Percentiles rank a stretch among this genome's conserved stretches.
These are phyloP conservation scores for Hepsetus odoe DNA, from an alignment of 2,113 vertebrate genomes.

Conservation along the genomic window DNA sequence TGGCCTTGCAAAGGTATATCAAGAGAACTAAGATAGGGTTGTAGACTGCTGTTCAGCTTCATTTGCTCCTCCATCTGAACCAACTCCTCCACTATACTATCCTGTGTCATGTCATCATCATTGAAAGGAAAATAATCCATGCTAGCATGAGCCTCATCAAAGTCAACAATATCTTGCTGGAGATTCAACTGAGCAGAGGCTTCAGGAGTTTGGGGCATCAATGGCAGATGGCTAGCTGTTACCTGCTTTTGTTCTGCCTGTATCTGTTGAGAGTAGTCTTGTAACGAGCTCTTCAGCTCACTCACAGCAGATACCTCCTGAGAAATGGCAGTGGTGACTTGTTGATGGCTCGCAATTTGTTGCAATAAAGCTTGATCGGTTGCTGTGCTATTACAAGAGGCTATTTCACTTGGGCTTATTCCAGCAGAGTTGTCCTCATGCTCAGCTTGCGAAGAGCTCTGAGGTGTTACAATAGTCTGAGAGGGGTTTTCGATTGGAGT, in stretches of 20 bases:
- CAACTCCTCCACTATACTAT: slow-evolving; percentile 98
- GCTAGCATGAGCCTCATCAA: slow-evolving; percentile 84
- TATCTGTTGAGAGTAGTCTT: slow-evolving; percentile 77
- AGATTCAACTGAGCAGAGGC: slow-evolving; percentile 80
- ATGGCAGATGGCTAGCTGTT: slow-evolving; percentile 54
- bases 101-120: slow-evolving; percentile 96
- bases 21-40: slow-evolving; percentile 82
- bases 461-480: slow-evolving; percentile 65
- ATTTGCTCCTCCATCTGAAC: slow-evolving; percentile 99
- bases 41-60: slow-evolving; percentile 85
- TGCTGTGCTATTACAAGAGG: slow-evolving; percentile 69
- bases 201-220: slow-evolving; percentile 73
- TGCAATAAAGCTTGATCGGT: slow-evolving; percentile 82
- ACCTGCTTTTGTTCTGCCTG: slow-evolving; percentile 71
- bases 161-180: slow-evolving; percentile 89
- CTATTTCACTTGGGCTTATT: slow-evolving; percentile 74
- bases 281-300: slow-evolving; percentile 76
- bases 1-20: slow-evolving; percentile 86
- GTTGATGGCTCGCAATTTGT: slow-evolving; percentile 83
- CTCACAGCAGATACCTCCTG: slow-evolving; percentile 66
- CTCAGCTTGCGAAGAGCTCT: slow-evolving; percentile 73
- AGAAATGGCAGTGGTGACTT: slow-evolving; percentile 78
- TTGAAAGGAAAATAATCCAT: slow-evolving; percentile 92
- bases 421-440: slow-evolving; percentile 78
- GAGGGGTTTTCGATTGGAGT: slow-evolving; percentile 66